Evolutionary conservation across 2,113 vertebrate genomes (phyloP), one percentile per base, ranked within the genome.

Genomic region (Aix galericulata): DNA sequence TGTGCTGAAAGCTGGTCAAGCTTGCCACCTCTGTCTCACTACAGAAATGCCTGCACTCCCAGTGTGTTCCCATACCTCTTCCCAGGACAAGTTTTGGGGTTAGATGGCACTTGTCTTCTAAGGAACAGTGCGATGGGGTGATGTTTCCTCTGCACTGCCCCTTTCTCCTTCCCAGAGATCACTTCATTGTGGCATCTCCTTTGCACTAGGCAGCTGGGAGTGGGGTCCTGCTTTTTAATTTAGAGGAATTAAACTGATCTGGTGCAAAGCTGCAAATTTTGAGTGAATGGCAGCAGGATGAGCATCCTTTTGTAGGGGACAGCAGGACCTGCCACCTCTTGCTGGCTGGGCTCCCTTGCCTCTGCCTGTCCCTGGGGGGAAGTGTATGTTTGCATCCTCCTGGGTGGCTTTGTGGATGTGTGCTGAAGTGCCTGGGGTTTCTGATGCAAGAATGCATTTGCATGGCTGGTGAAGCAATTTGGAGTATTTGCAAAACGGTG

Each of bases 201-300:
- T 16, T 34, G 59, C 53, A 72, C 10, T 64, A 48, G 42, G 25
- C 27, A 29, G 63, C 20, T 16, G 26, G 38, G 18, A 86, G 12
- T 4, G 22, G 53, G 17, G 20, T 68, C 20, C 73, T 81, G 48
- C 52, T 71, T 26, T 13, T 53, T 75, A 27, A 72, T 94, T 71
- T 21, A n/a, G 38, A 21, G 55, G 81, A 80, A 23, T 17, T 20
- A 69, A 87, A 92, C 0, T 27, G 4, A 34, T 72, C 42, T 40
- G 60, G 4, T 48, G 32, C 15, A 71, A 34, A 82, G 50, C 71
- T 72, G 75, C 32, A n/a, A 53, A 11, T 68, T 11, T 7, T 40
- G 50, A 0, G 1, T 40, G 71, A 40, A 13, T 0, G 2, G 36
- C 67, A 71, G 75, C 21, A 17, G 52, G 82, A 69, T 0, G 4